A percentile compares a stretch with the other conserved stretches of the same genome.
Evolutionary conservation across 1,140 invertebrate genomes (phyloP).

Genomic region (Drosophila willistoni): DNA sequence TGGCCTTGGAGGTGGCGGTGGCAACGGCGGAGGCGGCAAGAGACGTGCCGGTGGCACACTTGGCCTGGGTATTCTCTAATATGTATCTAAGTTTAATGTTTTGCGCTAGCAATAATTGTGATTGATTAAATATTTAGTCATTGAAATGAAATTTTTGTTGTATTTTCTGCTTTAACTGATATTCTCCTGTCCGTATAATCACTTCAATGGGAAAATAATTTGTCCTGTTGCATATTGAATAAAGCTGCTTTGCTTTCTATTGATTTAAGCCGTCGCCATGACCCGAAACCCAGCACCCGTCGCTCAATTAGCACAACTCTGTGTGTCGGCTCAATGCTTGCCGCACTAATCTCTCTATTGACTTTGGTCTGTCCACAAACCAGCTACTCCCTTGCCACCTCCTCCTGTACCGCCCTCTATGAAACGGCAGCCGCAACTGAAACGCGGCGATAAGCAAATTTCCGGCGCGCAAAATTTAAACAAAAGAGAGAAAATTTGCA

Average conservation of each 20-base stretch:
- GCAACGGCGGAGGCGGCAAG: constrained; percentile 28
- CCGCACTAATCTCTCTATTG: constrained; percentile 76
- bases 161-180: background rate
- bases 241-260: constrained; percentile 52
- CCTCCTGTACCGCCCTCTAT: background rate
- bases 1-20: constrained; percentile 19
- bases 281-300: constrained; percentile 38
- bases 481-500: constrained; percentile 59
- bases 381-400: background rate
- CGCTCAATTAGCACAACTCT: constrained; percentile 73
- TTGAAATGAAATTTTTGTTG: background rate
- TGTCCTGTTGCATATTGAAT: constrained; percentile 49
- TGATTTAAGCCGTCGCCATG: constrained; percentile 76
- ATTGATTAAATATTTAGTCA: background rate
- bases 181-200: constrained; percentile 12
- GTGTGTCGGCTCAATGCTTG: constrained; percentile 50
- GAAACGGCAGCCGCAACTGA: constrained; percentile 56
- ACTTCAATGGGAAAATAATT: constrained; percentile 10
- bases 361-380: constrained; percentile 46
- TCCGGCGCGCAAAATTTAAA: constrained; percentile 76
- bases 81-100: background rate
- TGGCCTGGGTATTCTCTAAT: constrained; percentile 56
- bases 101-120: background rate
- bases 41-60: constrained; percentile 38
- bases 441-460: constrained; percentile 77